phyloP scores from a whole-genome alignment of 1,140 invertebrate species.

The Triops cancriformis region DNA sequence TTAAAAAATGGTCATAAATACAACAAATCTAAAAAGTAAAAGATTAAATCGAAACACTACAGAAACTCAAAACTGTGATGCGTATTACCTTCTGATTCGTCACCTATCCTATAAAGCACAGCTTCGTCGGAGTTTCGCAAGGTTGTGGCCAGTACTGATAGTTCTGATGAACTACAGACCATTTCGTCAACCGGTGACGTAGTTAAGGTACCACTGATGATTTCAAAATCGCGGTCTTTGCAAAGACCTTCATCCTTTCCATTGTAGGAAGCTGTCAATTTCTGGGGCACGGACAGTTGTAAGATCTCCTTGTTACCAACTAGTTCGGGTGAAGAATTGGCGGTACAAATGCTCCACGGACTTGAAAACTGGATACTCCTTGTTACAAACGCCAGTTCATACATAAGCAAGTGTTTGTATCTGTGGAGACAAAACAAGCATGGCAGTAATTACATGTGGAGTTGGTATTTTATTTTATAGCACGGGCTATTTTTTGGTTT shows the following conservation, averaged over 20 bases:
- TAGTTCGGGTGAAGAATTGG: conserved; percentile 30
- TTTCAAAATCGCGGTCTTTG: conserved; percentile 34
- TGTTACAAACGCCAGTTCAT: conserved; percentile 32
- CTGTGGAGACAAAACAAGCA: conserved; percentile 26
- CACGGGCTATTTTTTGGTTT: too few species aligned
- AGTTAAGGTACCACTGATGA: conserved; percentile 28
- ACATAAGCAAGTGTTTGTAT: conserved; percentile 33
- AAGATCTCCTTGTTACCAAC: conserved; percentile 32
- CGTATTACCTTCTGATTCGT: neutral
- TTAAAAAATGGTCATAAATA: too few species aligned
- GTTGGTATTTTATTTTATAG: too few species aligned
- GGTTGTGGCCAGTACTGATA: neutral
- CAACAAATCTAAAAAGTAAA: neutral
- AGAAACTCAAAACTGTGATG: neutral
- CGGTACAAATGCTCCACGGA: conserved; percentile 30
- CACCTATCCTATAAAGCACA: neutral
- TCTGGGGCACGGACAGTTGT: conserved; percentile 32
- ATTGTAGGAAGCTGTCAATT: conserved; percentile 29
- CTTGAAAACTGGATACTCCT: conserved; percentile 30
- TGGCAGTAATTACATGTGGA: conserved; percentile 12
- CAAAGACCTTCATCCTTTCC: conserved; percentile 33
- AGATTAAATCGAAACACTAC: neutral
- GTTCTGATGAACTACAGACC: neutral
- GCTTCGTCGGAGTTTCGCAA: neutral
- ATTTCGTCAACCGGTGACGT: neutral